Evolutionary conservation across 2,113 vertebrate species (phyloP).

Genomic region (Crotalus viridis): DNA sequence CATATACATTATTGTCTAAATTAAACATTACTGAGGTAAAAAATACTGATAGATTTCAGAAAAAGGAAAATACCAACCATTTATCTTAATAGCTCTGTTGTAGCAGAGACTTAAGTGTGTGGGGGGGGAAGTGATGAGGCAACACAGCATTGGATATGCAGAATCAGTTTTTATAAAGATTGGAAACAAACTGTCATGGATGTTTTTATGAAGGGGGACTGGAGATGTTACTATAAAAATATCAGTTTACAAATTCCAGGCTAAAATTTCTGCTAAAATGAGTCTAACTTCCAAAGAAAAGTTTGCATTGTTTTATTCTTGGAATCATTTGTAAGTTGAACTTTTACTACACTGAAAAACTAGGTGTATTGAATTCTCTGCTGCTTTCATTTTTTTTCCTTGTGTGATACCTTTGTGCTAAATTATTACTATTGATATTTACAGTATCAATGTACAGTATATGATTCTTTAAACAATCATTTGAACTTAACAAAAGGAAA

Average conservation of each 20-base stretch:
- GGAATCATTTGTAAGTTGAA: neutral
- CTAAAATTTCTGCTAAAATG: neutral
- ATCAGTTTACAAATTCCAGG: neutral
- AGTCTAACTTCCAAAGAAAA: neutral
- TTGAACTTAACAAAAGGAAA: neutral
- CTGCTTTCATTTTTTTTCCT: neutral
- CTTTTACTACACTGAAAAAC: neutral
- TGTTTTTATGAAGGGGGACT: neutral
- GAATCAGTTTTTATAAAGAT: slow-evolving; percentile 31
- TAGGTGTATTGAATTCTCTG: neutral
- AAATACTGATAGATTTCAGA: slow-evolving; percentile 14
- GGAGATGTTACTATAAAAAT: neutral
- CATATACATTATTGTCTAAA: slow-evolving; percentile 31
- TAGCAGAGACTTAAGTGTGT: neutral
- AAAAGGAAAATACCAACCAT: slow-evolving; percentile 13
- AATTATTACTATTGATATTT: neutral
- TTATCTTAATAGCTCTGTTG: slow-evolving; percentile 27
- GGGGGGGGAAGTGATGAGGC: accelerated
- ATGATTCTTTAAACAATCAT: neutral
- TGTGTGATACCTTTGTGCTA: neutral
- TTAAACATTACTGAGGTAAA: slow-evolving; percentile 51
- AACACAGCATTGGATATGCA: neutral
- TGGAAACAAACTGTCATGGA: neutral
- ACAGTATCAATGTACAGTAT: neutral
- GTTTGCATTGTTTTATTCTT: neutral